Base-by-base conservation (phyloP, 2,888 invertebrate genomes). In the Drosophila fungiperda region DNA sequence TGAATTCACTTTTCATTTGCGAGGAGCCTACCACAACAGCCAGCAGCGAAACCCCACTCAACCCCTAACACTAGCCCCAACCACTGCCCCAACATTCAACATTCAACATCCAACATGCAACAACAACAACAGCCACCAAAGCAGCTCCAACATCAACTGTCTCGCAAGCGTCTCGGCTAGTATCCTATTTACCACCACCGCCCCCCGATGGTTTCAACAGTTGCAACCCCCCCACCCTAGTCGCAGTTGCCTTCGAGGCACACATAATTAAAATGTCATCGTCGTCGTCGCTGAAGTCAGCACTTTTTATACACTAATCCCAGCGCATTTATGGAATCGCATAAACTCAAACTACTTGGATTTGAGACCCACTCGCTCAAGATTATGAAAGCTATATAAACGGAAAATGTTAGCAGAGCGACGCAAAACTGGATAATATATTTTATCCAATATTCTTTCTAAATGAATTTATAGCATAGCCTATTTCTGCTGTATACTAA, bases 191-290 rank as follows among this genome's bases (percentile, higher is more conserved):
- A 38, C 50, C 59, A 33, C 20, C 42, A 11, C 29, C 53, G 23
- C 48, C 20, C 12, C 11, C 32, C 40, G 26, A 26, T 11, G 54
- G n/a, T 38, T 48, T n/a, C 33, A 26, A 23, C 2, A 36, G 12
- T 48, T 23, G 29, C 33, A 2, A 15, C 11, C 64, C 68, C 66
- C 60, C 64, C 57, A 54, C 48, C 52, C 69, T 55, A 55, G 73
- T 45, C 42, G 32, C 60, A 50, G 72, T 53, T 70, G 78, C 82
- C 71, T 71, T 67, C 76, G 42, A 74, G 89, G 88, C 88, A 73
- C 88, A 89, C 88, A 87, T 87, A 87, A 87, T 87, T 87, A 87
- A 87, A 87, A 87, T 79, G 90, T 87, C 90, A 87, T 87, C 87
- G 76, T 72, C 40, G 29, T 29, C 29, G 57, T 67, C 58, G 62